A percentile compares a stretch with the other conserved stretches of the same genome.
phyloP scores from a whole-genome alignment of 2,888 invertebrate species.

The Lasioglossum morio region DNA sequence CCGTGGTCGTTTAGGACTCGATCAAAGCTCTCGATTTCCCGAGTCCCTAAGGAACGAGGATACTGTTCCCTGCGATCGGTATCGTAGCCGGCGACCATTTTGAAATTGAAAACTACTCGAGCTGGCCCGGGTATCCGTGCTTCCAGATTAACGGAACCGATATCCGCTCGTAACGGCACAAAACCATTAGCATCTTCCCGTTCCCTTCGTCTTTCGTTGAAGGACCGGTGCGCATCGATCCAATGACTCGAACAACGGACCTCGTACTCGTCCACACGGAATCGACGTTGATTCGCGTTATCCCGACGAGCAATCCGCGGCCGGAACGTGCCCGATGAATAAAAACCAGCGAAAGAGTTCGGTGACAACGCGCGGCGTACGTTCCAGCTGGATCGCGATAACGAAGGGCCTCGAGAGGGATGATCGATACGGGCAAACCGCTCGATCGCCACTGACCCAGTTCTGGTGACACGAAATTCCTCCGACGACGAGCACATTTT shows the following conservation, averaged over 20 bases:
- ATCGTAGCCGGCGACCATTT: slow-evolving; percentile 5
- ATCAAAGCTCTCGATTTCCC: slow-evolving; percentile 5
- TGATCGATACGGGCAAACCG: slow-evolving; percentile 56
- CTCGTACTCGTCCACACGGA: background rate
- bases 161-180: slow-evolving; percentile 1
- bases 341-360: slow-evolving; percentile 24
- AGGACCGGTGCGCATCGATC: background rate
- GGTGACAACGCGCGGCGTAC: slow-evolving; percentile 25
- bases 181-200: slow-evolving; percentile 28
- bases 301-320: background rate
- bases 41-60: slow-evolving; percentile 1
- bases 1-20: background rate
- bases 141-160: slow-evolving; percentile 21
- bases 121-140: background rate
- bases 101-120: slow-evolving; percentile 9
- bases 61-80: background rate
- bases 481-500: slow-evolving; percentile 31
- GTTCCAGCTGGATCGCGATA: slow-evolving; percentile 59
- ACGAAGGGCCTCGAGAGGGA: slow-evolving; percentile 48
- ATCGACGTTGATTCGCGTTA: background rate
- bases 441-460: slow-evolving; percentile 62
- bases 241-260: background rate
- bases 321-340: background rate
- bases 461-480: slow-evolving; percentile 42
- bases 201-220: background rate